Conservation (phyloP, 2,113 vertebrate species). For the Odontophorus gujanensis region DNA sequence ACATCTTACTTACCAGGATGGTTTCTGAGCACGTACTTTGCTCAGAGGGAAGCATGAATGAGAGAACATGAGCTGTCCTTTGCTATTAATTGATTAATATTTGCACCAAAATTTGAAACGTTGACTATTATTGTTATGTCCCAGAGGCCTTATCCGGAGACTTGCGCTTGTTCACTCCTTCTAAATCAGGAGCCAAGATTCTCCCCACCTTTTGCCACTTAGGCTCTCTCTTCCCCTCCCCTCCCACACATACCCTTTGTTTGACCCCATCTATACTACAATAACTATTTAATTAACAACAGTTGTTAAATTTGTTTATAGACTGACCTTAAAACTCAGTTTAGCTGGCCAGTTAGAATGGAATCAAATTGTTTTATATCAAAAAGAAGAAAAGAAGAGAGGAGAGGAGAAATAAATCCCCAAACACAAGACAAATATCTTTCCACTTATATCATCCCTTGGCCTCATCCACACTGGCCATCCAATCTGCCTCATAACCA, state of each 20-base stretch:
- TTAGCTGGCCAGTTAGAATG: slow-evolving; percentile 49
- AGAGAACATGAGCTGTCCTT: not conserved
- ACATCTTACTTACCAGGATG: not conserved
- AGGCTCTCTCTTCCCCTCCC: slow-evolving; percentile 21
- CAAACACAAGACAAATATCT: not conserved
- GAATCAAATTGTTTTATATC: slow-evolving; percentile 58
- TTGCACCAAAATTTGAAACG: slow-evolving; percentile 19
- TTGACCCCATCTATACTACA: slow-evolving; percentile 64
- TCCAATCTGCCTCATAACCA: not conserved
- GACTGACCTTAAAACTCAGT: slow-evolving; percentile 55
- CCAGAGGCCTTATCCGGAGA: slow-evolving; percentile 37
- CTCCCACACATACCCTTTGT: slow-evolving; percentile 63
- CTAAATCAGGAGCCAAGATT: slow-evolving; percentile 37
- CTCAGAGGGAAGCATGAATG: not conserved
- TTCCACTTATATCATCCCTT: not conserved
- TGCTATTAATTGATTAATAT: slow-evolving; percentile 37
- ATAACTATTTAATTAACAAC: slow-evolving; percentile 71
- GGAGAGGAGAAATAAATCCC: not conserved
- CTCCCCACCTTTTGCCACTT: slow-evolving; percentile 52
- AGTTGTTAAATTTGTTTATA: slow-evolving; percentile 72
- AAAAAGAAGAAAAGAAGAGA: no score
- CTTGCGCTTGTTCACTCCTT: slow-evolving; percentile 55
- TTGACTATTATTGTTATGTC: slow-evolving; percentile 39
- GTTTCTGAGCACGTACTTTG: not conserved
- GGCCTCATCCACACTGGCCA: not conserved